Percentiles rank a stretch among this genome's conserved stretches.
phyloP scores from a whole-genome alignment of 2,888 invertebrate genomes.

The Cabera pusaria region DNA sequence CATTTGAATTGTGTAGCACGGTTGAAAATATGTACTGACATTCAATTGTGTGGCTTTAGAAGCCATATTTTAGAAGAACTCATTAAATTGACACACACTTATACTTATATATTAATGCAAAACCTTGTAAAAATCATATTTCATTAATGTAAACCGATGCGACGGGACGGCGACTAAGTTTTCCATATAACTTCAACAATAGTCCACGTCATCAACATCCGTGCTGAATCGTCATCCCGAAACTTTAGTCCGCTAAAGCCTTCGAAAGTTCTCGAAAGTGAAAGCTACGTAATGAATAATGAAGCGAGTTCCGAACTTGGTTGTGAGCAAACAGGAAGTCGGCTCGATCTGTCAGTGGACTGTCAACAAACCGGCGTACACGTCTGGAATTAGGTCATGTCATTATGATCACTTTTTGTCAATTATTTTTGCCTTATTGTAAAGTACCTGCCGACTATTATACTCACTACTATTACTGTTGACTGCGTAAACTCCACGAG shows the following conservation, averaged over 20 bases:
- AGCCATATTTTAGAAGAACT: too few species aligned
- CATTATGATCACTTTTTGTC: slow-evolving; percentile 6
- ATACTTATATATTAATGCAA: too few species aligned
- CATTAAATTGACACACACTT: too few species aligned
- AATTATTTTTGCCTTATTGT: slow-evolving; percentile 4
- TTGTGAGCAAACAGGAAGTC: slow-evolving; percentile 43
- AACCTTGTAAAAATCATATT: too few species aligned
- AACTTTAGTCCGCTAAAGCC: slow-evolving; percentile 21
- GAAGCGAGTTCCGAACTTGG: slow-evolving; percentile 54
- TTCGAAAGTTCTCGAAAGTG: slow-evolving; percentile 41
- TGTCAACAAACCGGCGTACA: slow-evolving; percentile 37
- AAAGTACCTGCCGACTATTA: too few species aligned
- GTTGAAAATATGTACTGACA: too few species aligned
- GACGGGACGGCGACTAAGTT: too few species aligned
- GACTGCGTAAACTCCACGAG: too few species aligned
- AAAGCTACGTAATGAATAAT: slow-evolving; percentile 61
- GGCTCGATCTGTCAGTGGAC: slow-evolving; percentile 40
- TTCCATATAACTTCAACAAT: slow-evolving; percentile 11
- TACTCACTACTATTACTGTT: too few species aligned
- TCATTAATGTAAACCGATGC: too few species aligned
- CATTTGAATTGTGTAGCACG: too few species aligned
- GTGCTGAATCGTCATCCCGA: slow-evolving; percentile 17
- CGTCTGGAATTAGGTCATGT: slow-evolving; percentile 16
- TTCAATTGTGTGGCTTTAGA: too few species aligned
- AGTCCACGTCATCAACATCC: slow-evolving; percentile 18